Evolutionary conservation across 2,797 vertebrate species (phyloP).

Genomic region (Fistularia commersonii): DNA sequence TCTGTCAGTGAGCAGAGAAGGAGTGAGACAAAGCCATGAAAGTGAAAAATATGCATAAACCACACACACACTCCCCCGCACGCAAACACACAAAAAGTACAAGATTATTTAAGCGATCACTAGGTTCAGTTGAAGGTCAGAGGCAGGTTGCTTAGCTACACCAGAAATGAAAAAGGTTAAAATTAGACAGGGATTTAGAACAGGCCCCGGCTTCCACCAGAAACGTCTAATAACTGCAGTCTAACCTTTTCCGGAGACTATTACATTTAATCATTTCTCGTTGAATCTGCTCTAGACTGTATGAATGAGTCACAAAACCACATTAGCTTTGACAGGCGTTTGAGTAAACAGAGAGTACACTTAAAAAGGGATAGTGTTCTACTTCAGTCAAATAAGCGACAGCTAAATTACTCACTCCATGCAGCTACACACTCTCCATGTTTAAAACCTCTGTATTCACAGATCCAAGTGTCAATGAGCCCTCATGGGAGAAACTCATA

Average conservation of each 20-base stretch:
- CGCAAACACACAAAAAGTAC: constrained; percentile 9
- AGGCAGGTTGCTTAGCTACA: constrained; percentile 39
- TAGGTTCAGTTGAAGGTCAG: constrained; percentile 45
- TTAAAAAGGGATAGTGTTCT: constrained; percentile 17
- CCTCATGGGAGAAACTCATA: neutral
- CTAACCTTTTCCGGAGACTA: constrained; percentile 29
- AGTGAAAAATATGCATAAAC: constrained; percentile 22
- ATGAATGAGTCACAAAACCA: constrained; percentile 26
- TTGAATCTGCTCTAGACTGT: constrained; percentile 13
- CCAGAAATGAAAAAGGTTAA: constrained; percentile 35
- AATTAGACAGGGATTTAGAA: constrained; percentile 41
- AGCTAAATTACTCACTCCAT: constrained; percentile 31
- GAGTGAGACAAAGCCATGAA: constrained; percentile 10
- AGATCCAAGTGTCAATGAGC: neutral
- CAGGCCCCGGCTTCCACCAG: constrained; percentile 19
- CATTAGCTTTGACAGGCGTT: constrained; percentile 34
- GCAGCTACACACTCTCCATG: constrained; percentile 11
- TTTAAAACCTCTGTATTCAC: neutral
- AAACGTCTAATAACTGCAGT: constrained; percentile 28
- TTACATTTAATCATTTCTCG: constrained; percentile 29
- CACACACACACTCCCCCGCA: constrained; percentile 9
- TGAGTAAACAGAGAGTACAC: constrained; percentile 36
- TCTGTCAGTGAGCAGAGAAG: constrained; percentile 25
- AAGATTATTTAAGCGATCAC: constrained; percentile 35
- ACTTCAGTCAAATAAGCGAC: constrained; percentile 35